Evolutionary conservation across 2,888 invertebrate species (phyloP).

Genomic region (Dasypogon diadema): DNA sequence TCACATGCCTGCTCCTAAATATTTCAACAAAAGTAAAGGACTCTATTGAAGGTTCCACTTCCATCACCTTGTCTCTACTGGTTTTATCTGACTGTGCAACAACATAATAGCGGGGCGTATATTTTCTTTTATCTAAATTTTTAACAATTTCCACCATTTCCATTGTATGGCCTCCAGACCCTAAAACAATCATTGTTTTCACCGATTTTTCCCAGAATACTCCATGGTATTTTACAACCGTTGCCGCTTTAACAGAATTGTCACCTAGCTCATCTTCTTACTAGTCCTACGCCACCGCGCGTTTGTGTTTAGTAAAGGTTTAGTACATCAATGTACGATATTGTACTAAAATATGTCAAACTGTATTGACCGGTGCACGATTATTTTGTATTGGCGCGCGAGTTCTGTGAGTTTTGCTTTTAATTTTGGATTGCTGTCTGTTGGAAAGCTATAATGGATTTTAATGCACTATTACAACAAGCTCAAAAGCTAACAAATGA

Average conservation of each 20-base stretch:
- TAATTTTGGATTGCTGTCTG: too few relatives aligned
- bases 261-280: too few relatives aligned
- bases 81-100: conserved; percentile 82
- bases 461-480: conserved; percentile 88
- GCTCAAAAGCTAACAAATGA: conserved; percentile 93
- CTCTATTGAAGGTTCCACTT: conserved; percentile 67
- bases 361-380: neutral
- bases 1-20: conserved; percentile 88
- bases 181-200: conserved; percentile 63
- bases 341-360: conserved; percentile 2
- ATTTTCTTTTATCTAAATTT: conserved; percentile 74
- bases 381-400: neutral
- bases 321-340: too few relatives aligned
- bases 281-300: too few relatives aligned
- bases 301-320: too few relatives aligned
- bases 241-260: too few relatives aligned
- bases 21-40: conserved; percentile 69
- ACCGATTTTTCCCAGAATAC: conserved; percentile 11
- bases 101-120: conserved; percentile 81
- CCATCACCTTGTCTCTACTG: conserved; percentile 77
- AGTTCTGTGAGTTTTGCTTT: neutral
- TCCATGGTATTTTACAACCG: too few relatives aligned
- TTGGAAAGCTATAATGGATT: conserved; percentile 73
- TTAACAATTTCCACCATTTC: conserved; percentile 86
- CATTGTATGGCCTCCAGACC: conserved; percentile 81